Evolutionary conservation across 2,113 vertebrate species (phyloP), one percentile per base, ranked within the genome.

Genomic region (Pseudois nayaur): DNA sequence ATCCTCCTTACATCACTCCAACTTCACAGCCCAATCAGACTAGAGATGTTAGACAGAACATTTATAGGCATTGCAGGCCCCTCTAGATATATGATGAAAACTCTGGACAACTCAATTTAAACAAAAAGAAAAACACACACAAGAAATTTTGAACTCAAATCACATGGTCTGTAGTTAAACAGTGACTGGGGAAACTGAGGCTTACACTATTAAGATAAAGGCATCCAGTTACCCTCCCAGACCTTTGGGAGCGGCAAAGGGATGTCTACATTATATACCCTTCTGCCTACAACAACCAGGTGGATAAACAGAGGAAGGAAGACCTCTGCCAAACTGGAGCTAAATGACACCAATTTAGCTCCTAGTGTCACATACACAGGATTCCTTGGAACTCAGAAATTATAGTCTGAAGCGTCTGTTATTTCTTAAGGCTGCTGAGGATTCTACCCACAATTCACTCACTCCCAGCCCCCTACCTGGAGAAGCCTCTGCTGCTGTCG

Each of bases 401-500:
- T 33, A 11, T 36, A 50, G 16, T 2, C 57, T 59, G 15, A 43
- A 45, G 52, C 0, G 1, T 23, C 62, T 74, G 25, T 50, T 33
- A 16, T 25, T 64, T 40, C 45, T 36, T 19, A 11, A 3, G 40
- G 14, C 60, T 16, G 13, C 55, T 17, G 12, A 76, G 25, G 52
- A 15, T 54, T 25, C 12, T 8, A 0, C 23, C 10, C 1, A 5
- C 48, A 6, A 0, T 6, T 57, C 21, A 27, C 60, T 71, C 67
- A 3, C 23, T 12, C 59, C 74, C 79, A 27, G 74, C 31, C 52
- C 36, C 98, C 19, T 98, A 99, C 99, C 99, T 99, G 99, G 92
- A 98, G 97, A n/a, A 98, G 98, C 25, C 98, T 96, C 97, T 98
- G 99, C 91, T 98, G 98, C 91, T 97, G 98, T 9, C 98, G 97